These are phyloP conservation scores for Rhea americana DNA, from an alignment of 2,113 vertebrate species.

Conservation along the genomic window DNA sequence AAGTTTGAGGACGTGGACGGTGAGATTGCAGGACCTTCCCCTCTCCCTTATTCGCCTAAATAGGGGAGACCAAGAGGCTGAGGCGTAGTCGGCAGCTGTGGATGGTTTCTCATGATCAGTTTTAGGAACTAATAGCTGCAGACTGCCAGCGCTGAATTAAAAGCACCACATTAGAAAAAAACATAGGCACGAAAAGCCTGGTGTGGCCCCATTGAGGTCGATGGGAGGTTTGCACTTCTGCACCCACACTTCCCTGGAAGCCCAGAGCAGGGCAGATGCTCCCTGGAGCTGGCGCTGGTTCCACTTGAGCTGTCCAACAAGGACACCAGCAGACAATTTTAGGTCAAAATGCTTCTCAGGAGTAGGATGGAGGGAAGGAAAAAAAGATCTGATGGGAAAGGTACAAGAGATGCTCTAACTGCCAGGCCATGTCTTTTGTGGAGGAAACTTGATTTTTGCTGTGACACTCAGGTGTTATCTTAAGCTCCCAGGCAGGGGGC, in stretches of 20 bases:
- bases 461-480: neutral
- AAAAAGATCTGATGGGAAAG: neutral
- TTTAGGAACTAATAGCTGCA: neutral
- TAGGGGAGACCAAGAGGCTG: neutral
- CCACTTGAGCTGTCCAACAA: too few species aligned
- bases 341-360: neutral
- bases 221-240: neutral
- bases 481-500: neutral
- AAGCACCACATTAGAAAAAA: neutral
- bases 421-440: neutral
- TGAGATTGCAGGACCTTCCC: neutral
- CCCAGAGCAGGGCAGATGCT: rapidly evolving
- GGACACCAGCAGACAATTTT: neutral
- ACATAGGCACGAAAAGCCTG: neutral
- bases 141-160: neutral
- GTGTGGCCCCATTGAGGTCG: neutral
- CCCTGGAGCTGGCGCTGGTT: neutral
- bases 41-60: neutral
- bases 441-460: neutral
- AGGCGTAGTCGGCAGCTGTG: rapidly evolving
- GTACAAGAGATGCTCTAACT: neutral
- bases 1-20: neutral
- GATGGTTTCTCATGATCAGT: rapidly evolving
- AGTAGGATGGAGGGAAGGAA: neutral
- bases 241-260: neutral